Conservation (phyloP, 1,140 invertebrate species). For the Vanessa tameamea region DNA sequence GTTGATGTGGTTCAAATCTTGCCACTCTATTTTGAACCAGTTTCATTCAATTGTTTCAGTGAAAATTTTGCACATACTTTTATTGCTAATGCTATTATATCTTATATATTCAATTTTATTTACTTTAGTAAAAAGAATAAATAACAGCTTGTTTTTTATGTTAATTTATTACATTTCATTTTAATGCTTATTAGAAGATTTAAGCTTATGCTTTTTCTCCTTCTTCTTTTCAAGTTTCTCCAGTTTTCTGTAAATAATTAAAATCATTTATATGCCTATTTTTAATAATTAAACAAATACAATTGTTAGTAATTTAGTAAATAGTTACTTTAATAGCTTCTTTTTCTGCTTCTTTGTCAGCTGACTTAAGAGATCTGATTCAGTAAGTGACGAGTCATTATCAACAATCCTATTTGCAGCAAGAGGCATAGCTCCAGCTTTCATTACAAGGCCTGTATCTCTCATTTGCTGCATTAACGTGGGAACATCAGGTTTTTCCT, state of each 20-base stretch:
- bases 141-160: too few species aligned
- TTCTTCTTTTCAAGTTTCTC: constrained; percentile 88
- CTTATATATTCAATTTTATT: too few species aligned
- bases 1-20: too few species aligned
- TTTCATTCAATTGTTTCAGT: too few species aligned
- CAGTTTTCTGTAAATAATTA: constrained; percentile 83
- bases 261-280: constrained; percentile 27
- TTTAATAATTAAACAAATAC: neutral
- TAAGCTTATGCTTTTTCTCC: constrained; percentile 81
- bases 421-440: constrained; percentile 85
- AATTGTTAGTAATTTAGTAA: neutral
- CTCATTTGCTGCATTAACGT: constrained; percentile 94
- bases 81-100: too few species aligned
- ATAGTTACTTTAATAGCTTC: constrained; percentile 90
- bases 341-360: constrained; percentile 94
- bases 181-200: constrained; percentile 52
- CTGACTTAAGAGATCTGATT: constrained; percentile 90
- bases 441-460: constrained; percentile 94
- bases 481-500: constrained; percentile 81
- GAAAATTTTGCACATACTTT: too few species aligned
- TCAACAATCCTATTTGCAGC: constrained; percentile 69
- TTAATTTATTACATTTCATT: neutral
- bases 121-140: too few species aligned
- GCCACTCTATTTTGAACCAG: too few species aligned
- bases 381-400: constrained; percentile 82